Evolutionary conservation across 2,113 vertebrate species (phyloP), one percentile per base, ranked within the genome.

Genomic region (Nothobranchius furzeri): DNA sequence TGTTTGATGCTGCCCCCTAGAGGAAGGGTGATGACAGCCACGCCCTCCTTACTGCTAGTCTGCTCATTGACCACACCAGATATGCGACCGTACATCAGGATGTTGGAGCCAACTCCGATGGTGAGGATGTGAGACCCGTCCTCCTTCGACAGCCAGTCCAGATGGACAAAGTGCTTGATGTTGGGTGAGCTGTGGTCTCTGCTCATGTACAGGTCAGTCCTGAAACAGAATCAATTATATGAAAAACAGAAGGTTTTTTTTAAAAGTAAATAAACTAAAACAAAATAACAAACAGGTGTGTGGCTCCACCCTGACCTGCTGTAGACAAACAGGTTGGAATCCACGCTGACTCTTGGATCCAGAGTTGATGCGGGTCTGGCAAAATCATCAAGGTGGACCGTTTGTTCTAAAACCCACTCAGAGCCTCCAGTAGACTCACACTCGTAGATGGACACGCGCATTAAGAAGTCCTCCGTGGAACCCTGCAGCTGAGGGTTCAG

Each of bases 81-180:
- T 77, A 99, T 95, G 6, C 98, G 94, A 13, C 98, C 98, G 0
- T 97, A 99, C 96, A 99, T 99, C 68, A 98, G 96, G 76, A 99
- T 98, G 86, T 96, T 96, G 76, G 98, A 96, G 64, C 98, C 98
- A 9, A 99, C 95, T 6, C 97, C 97, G 43, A 99, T 96, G 0
- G 98, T 99, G 68, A 99, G 92, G 81, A 99, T 97, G 83, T 99
- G 97, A 6, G 97, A 99, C 12, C 97, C 97, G 45, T 99, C 98
- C 92, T 99, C 98, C 88, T 99, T 99, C 12, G 98, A 99, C 54
- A 99, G 94, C 98, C 98, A 99, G 87, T 99, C 98, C 87, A 99
- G 92, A 84, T 99, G 97, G 37, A 99, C 95, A 51, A 98, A 94
- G 89, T 99, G 96, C 82, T 99, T 99, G 81, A 98, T 97, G 77